Percentiles rank a stretch among this genome's conserved stretches.
phyloP scores from a whole-genome alignment of 1,140 invertebrate species.

The Zaprionus camerounensis region DNA sequence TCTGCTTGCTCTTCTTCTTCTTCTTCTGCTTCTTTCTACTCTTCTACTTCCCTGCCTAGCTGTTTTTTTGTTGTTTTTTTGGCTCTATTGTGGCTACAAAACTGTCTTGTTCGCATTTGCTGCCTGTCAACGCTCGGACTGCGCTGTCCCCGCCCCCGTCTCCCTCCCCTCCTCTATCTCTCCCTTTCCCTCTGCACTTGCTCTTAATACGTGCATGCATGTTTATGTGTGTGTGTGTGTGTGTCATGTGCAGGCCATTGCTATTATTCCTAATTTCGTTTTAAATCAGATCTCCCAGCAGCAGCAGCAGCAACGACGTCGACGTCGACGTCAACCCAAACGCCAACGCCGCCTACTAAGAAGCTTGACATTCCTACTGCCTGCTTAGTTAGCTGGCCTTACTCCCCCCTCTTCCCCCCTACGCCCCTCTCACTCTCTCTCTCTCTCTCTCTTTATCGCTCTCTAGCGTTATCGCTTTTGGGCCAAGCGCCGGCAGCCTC shows the following conservation, averaged over 20 bases:
- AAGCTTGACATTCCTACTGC: conserved; percentile 56
- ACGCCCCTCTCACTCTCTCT: background rate
- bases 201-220: conserved; percentile 29
- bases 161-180: background rate
- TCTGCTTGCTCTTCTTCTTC: background rate
- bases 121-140: conserved; percentile 75
- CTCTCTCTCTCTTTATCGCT: background rate
- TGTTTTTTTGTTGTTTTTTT: conserved; percentile 3
- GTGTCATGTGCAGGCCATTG: conserved; percentile 77
- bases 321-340: conserved; percentile 26
- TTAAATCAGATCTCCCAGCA: conserved; percentile 80
- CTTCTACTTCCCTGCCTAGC: background rate
- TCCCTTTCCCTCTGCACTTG: conserved; percentile 26
- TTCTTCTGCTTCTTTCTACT: background rate
- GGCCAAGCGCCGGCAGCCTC: conserved; percentile 38
- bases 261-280: conserved; percentile 83
- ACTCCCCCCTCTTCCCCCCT: background rate
- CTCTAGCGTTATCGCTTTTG: conserved; percentile 41
- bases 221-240: conserved; percentile 43
- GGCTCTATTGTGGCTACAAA: conserved; percentile 56
- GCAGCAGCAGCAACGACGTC: conserved; percentile 7
- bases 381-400: conserved; percentile 1
- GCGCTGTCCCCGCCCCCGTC: background rate
- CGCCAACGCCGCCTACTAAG: conserved; percentile 51
- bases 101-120: conserved; percentile 81